Base-by-base conservation (phyloP, 2,888 invertebrate species). In the Baronia brevicornis region DNA sequence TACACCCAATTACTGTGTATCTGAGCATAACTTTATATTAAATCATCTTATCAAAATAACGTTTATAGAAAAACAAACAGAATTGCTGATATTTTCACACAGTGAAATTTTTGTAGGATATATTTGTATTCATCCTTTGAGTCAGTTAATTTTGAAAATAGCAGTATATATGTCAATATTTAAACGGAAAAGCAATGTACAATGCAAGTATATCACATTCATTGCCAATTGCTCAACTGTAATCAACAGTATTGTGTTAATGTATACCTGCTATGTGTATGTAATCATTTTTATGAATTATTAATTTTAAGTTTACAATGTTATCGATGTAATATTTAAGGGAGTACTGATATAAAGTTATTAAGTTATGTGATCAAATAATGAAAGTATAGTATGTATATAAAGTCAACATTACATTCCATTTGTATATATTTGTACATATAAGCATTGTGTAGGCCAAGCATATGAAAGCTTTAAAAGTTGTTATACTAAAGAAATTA, bases 341-440 rank as follows among this genome's bases (percentile, higher is more conserved):
- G 65, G 71, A 73, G 79, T 82, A 79, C 79, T 82, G 78, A 78
- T 78, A 71, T 67, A 72, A 30, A 33, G 31, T 24, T 38, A 33
- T 41, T 44, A 44, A 37, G 63, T 55, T 54, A 57, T 58, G 62
- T 67, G 60, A 66, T 59, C 55, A 60, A 54, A 50, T 48, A 55
- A 62, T 62, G 55, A 62, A 62, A 59, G 66, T 75, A 63, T 67
- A 63, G 22, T 22, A 26, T n/a, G n/a, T n/a, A 33, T 36, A 60
- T 49, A 51, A 59, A 72, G 82, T 82, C 80, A 75, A 82, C 70
- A 69, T 68, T 66, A 80, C 82, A 82, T 82, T 82, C 82, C 82
- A 79, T 60, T 63, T 72, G 65, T 73, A 65, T 66, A 70, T 69
- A 54, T 60, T 61, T 77, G 74, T 80, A 77, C 53, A 75, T 78